Evolutionary conservation across 1,140 invertebrate species (phyloP).

Genomic region (Mercenaria mercenaria): DNA sequence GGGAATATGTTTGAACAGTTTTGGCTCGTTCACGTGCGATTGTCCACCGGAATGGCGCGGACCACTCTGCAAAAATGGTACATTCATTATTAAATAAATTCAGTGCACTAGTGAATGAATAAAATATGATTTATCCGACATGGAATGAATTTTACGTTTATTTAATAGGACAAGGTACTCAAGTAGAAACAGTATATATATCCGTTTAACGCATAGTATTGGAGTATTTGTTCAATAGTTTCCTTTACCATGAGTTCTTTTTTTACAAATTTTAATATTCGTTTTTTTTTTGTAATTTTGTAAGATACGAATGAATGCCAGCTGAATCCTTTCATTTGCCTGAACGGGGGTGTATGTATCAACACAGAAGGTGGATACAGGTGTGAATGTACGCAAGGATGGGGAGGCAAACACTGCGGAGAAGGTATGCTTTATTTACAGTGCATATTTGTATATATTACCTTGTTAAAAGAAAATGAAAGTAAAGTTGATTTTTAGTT

Average conservation of each 20-base stretch:
- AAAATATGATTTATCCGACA: neutral
- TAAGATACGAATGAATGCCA: conserved; percentile 85
- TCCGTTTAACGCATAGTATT: too few relatives aligned
- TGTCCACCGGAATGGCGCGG: conserved; percentile 95
- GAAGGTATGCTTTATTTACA: conserved; percentile 36
- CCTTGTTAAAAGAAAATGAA: too few relatives aligned
- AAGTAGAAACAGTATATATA: too few relatives aligned
- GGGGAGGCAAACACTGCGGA: conserved; percentile 90
- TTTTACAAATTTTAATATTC: too few relatives aligned
- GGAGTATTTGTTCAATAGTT: too few relatives aligned
- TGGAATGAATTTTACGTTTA: too few relatives aligned
- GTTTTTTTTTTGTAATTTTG: too few relatives aligned
- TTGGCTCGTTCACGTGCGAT: conserved; percentile 76
- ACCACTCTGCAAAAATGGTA: conserved; percentile 94
- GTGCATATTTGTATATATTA: too few relatives aligned
- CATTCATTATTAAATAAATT: neutral
- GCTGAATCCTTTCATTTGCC: conserved; percentile 87
- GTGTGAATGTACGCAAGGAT: conserved; percentile 96
- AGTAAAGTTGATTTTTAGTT: too few relatives aligned
- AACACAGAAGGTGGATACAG: conserved; percentile 91
- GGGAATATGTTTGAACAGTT: conserved; percentile 77
- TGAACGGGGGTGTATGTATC: conserved; percentile 90
- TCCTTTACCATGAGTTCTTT: too few relatives aligned
- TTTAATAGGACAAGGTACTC: too few relatives aligned
- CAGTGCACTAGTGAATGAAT: neutral